phyloP scores from a whole-genome alignment of 2,797 vertebrate species.

The Eulemur mongoz region DNA sequence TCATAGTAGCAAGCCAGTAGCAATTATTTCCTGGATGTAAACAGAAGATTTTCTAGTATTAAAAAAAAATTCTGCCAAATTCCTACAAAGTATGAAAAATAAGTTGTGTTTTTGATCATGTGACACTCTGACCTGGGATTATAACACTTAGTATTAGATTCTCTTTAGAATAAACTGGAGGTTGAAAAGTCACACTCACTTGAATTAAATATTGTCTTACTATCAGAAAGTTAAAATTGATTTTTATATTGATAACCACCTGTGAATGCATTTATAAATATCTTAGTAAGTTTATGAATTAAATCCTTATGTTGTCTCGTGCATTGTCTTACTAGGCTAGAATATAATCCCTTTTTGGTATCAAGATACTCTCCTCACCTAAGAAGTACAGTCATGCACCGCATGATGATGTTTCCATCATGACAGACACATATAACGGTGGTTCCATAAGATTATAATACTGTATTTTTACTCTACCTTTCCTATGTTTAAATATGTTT shows the following conservation, averaged over 20 bases:
- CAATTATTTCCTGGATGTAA: conserved; percentile 64
- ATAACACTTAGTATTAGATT: background rate
- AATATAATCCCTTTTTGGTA: background rate
- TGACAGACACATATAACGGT: background rate
- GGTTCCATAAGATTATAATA: background rate
- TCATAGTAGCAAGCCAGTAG: background rate
- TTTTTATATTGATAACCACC: background rate
- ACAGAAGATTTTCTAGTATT: conserved; percentile 39
- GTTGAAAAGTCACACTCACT: conserved; percentile 7
- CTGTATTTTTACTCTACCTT: background rate
- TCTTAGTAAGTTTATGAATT: conserved; percentile 37
- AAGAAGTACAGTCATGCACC: background rate
- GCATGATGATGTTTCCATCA: background rate
- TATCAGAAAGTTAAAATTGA: background rate
- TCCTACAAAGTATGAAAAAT: conserved; percentile 26
- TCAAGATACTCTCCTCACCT: background rate
- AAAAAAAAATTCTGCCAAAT: conserved; percentile 10
- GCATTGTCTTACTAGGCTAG: background rate
- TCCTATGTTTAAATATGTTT: background rate
- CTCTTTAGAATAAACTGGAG: background rate
- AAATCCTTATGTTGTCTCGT: background rate
- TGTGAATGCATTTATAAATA: conserved; percentile 37
- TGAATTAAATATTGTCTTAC: conserved; percentile 21
- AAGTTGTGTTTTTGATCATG: background rate
- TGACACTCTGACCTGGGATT: background rate